Base-by-base conservation (phyloP, 2,797 vertebrate species). In the Molossus alvarezi region DNA sequence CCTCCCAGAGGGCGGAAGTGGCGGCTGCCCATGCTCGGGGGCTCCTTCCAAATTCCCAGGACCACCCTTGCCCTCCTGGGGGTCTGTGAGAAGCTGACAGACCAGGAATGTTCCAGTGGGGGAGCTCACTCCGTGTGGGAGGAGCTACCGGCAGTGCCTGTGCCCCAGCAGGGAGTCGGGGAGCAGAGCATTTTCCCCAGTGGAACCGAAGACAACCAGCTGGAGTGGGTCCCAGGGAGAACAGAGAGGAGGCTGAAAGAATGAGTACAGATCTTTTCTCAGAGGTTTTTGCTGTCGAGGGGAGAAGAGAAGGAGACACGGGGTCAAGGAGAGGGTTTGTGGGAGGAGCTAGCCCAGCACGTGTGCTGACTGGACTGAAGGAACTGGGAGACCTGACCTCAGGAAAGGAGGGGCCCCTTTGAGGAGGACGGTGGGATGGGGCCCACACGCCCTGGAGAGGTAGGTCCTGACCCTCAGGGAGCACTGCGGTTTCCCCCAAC, bases 401-500 rank as follows among this genome's bases (percentile, higher is more conserved):
- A 41, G 27, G 29, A 10, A 20, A 41, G 41, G 64, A 51, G 25
- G 17, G 64, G 13, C 18, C 11, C 73, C 33, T 80, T 58, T 6
- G 23, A 27, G 33, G 1, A 33, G 67, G 71, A 64, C 7, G 4
- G 64, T 4, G 1, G 13, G 20, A 0, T n/a, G n/a, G n/a, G 51
- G 25, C 37, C 3, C 9, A n/a, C 3, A 13, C 57, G 25, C 17
- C 33, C 20, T 1, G 12, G 25, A 7, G 23, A 37, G 10, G 41
- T 55, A 11, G 41, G 21, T 45, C 45, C 25, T 27, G 41, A 9
- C 21, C 23, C 45, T 21, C 2, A 1, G 0, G 73, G 33, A 65
- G 20, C 33, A 23, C 21, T 13, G 1, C 0, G 0, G 10, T 62
- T 84, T 8, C 29, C 62, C n/a, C 10, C 5, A 27, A 6, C 8